A percentile compares a stretch with the other conserved stretches of the same genome.
These are phyloP conservation scores for Acleris holmiana DNA, from an alignment of 2,888 invertebrate genomes.

Conservation along the genomic window DNA sequence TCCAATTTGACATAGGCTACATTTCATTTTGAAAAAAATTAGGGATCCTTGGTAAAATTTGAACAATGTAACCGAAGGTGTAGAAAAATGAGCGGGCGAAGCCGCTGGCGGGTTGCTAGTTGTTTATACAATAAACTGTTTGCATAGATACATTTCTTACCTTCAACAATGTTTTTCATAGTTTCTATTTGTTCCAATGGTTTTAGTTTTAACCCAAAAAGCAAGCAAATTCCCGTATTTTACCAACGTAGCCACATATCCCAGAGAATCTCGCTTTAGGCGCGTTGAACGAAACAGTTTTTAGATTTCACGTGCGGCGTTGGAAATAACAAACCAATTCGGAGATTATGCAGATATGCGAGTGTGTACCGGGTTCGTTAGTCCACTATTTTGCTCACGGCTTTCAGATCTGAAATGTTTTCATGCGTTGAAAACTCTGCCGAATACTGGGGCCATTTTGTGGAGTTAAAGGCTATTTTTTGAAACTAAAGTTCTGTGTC, in stretches of 20 bases:
- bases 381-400: slow-evolving; percentile 50
- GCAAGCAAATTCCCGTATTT: too few species aligned
- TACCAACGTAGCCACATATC: background rate
- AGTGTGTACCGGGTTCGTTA: slow-evolving; percentile 50
- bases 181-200: background rate
- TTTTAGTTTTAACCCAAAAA: background rate
- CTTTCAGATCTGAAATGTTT: slow-evolving; percentile 40
- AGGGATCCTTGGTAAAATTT: too few species aligned
- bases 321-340: slow-evolving; percentile 30
- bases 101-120: too few species aligned
- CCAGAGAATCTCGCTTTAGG: background rate
- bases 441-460: slow-evolving; percentile 12
- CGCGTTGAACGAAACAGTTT: slow-evolving; percentile 10
- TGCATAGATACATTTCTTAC: too few species aligned
- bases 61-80: too few species aligned
- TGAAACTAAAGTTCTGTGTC: too few species aligned
- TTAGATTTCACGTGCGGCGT: slow-evolving; percentile 25
- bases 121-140: too few species aligned
- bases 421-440: slow-evolving; percentile 22
- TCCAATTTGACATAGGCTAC: too few species aligned
- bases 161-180: too few species aligned
- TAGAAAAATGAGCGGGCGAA: too few species aligned
- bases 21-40: too few species aligned
- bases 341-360: slow-evolving; percentile 40
- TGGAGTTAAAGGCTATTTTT: background rate